phyloP scores from a whole-genome alignment of 2,888 invertebrate species.

The Lasioglossum vierecki region DNA sequence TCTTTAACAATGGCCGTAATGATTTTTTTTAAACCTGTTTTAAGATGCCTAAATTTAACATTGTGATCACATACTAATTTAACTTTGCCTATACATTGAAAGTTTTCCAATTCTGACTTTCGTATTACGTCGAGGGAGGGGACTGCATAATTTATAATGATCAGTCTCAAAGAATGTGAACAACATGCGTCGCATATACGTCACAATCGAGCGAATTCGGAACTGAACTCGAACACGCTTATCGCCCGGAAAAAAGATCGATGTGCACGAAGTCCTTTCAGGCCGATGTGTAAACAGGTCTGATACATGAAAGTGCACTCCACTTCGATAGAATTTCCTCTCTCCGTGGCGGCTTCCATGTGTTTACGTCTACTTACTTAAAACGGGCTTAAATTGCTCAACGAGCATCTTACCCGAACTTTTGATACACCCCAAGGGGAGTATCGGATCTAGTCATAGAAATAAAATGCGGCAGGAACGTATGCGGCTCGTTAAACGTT shows the following conservation, averaged over 20 bases:
- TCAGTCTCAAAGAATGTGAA: not conserved
- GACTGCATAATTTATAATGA: not conserved
- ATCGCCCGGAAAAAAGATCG: not conserved
- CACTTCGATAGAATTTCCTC: slow-evolving; percentile 39
- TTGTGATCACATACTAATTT: too few species aligned
- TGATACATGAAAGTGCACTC: slow-evolving; percentile 57
- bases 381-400: slow-evolving; percentile 42
- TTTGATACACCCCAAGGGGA: slow-evolving; percentile 41
- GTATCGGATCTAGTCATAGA: not conserved
- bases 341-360: slow-evolving; percentile 32
- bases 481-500: not conserved
- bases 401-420: slow-evolving; percentile 21
- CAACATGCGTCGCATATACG: not conserved
- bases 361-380: slow-evolving; percentile 52
- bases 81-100: too few species aligned
- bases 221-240: not conserved
- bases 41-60: too few species aligned
- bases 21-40: too few species aligned
- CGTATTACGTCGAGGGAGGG: too few species aligned
- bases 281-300: slow-evolving; percentile 38
- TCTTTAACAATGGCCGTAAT: too few species aligned
- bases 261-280: slow-evolving; percentile 22
- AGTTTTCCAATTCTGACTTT: not conserved
- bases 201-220: not conserved
- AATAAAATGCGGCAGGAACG: slow-evolving; percentile 16